Evolutionary conservation across 2,113 vertebrate genomes (phyloP).

Genomic region (Oreochromis niloticus): DNA sequence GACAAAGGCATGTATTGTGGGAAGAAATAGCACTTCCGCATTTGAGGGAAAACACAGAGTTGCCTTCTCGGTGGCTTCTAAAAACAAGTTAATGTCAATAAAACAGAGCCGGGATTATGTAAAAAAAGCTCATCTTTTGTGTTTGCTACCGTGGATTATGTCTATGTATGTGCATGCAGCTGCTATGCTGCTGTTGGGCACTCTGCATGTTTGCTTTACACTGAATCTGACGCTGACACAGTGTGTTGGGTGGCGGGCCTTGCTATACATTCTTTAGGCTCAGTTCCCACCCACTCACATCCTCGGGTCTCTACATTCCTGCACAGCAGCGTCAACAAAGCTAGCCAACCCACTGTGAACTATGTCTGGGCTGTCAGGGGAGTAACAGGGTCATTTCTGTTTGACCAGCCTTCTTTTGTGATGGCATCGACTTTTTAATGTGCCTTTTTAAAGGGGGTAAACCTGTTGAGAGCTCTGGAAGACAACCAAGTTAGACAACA

Average conservation of each 20-base stretch:
- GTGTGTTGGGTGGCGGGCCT: neutral
- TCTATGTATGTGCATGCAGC: neutral
- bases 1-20: conserved; percentile 56
- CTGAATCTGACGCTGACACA: neutral
- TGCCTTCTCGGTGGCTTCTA: neutral
- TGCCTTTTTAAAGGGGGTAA: neutral
- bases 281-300: conserved; percentile 26
- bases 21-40: conserved; percentile 39
- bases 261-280: neutral
- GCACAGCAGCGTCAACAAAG: neutral
- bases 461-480: neutral
- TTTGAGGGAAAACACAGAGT: conserved; percentile 30
- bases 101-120: conserved; percentile 16
- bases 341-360: neutral
- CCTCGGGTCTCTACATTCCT: conserved; percentile 40
- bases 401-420: neutral
- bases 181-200: conserved; percentile 20
- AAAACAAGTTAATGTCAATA: conserved; percentile 26
- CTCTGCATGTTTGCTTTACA: conserved; percentile 56
- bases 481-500: neutral
- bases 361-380: neutral
- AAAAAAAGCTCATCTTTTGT: conserved; percentile 16
- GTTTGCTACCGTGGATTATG: neutral
- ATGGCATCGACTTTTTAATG: neutral
- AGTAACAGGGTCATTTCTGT: neutral